These are phyloP conservation scores for Prolemur simus DNA, from an alignment of 2,113 vertebrate species.

Conservation along the genomic window DNA sequence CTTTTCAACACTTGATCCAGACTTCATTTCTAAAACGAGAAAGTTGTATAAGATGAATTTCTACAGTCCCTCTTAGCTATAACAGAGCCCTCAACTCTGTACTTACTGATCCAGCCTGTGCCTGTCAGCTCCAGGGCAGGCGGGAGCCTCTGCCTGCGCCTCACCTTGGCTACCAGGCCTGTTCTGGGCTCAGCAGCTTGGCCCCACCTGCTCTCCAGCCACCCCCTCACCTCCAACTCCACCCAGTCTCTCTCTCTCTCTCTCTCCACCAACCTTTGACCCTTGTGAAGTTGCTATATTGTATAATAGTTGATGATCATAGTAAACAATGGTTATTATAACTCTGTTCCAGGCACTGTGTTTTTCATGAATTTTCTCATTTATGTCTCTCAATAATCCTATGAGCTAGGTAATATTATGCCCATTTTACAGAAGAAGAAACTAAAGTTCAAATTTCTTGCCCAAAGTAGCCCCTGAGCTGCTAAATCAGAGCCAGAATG, in stretches of 20 bases:
- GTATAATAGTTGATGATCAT: background rate
- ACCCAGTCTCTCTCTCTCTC: background rate
- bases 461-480: background rate
- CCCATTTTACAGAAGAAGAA: background rate
- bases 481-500: background rate
- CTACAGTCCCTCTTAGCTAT: background rate
- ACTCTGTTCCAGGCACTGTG: background rate
- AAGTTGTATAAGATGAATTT: background rate
- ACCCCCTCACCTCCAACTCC: background rate
- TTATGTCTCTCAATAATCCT: background rate
- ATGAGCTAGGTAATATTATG: background rate
- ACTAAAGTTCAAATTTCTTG: slow-evolving; percentile 28
- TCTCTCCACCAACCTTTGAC: slow-evolving; percentile 40
- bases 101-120: slow-evolving; percentile 61
- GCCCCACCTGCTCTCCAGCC: background rate
- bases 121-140: slow-evolving; percentile 48
- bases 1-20: background rate
- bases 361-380: background rate
- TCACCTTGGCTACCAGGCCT: background rate
- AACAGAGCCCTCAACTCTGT: background rate
- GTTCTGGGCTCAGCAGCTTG: background rate
- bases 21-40: background rate
- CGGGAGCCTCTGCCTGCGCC: background rate
- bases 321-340: background rate
- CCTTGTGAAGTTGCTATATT: background rate